A percentile compares a stretch with the other conserved stretches of the same genome.
Conservation (phyloP, 2,797 vertebrate species). For the Chromis chromis region DNA sequence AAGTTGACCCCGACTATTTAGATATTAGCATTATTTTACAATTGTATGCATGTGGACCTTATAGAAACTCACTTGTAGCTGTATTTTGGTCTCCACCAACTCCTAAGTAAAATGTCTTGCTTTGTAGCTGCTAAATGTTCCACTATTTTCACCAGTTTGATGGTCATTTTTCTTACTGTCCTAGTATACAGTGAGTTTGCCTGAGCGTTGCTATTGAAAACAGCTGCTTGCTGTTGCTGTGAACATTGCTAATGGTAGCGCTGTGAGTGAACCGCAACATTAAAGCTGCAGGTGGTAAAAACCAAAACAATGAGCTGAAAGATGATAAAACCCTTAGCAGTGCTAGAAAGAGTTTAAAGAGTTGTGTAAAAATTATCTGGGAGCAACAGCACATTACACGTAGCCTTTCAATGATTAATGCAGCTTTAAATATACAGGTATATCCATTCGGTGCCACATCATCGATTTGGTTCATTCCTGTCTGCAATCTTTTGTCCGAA, state of each 20-base stretch:
- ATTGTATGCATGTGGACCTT: no score
- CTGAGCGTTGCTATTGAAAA: background rate
- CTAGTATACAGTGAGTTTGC: background rate
- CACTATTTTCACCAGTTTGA: background rate
- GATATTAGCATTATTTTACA: no score
- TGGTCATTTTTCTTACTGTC: background rate
- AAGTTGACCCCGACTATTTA: no score
- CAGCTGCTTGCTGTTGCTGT: background rate
- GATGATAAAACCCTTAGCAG: background rate
- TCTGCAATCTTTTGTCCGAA: background rate
- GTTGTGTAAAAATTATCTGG: background rate
- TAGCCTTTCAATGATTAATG: background rate
- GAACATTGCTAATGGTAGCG: background rate
- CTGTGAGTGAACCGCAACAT: background rate
- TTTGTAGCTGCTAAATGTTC: background rate
- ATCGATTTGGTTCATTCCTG: background rate
- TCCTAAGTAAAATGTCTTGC: background rate
- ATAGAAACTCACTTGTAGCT: background rate
- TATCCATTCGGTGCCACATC: background rate
- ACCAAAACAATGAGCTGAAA: constrained; percentile 11
- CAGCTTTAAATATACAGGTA: background rate
- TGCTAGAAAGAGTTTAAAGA: background rate
- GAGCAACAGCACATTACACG: background rate
- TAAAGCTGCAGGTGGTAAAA: background rate
- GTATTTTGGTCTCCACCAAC: background rate